A percentile compares a stretch with the other conserved stretches of the same genome.
Evolutionary conservation across 2,888 invertebrate species (phyloP).

Genomic region (Luffia ferchaultella): DNA sequence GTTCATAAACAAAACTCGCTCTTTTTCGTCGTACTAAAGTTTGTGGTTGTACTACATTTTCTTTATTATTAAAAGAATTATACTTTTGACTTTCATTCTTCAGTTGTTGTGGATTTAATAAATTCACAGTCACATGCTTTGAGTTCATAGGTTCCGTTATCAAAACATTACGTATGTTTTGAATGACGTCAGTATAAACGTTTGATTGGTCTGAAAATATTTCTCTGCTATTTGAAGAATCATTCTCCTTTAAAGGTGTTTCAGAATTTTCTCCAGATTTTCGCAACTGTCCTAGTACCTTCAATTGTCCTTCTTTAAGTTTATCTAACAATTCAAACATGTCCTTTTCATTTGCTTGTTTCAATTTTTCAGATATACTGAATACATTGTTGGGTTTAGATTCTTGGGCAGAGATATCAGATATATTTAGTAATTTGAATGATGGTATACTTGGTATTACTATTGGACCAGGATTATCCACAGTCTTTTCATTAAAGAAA

Average conservation of each 20-base stretch:
- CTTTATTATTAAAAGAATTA: slow-evolving; percentile 23
- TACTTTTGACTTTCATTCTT: slow-evolving; percentile 19
- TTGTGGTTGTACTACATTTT: slow-evolving; percentile 23
- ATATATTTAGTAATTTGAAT: slow-evolving; percentile 20
- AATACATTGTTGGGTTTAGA: slow-evolving; percentile 12
- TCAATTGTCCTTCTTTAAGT: slow-evolving; percentile 20
- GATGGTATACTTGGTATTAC: slow-evolving; percentile 23
- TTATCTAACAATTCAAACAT: slow-evolving; percentile 25
- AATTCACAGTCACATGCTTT: slow-evolving; percentile 3
- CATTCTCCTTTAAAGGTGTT: slow-evolving; percentile 6
- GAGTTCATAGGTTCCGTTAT: slow-evolving; percentile 4
- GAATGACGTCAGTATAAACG: slow-evolving; percentile 53
- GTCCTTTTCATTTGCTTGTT: slow-evolving; percentile 17
- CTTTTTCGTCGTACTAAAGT: slow-evolving; percentile 30
- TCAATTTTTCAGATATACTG: slow-evolving; percentile 12
- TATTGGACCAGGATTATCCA: slow-evolving; percentile 53
- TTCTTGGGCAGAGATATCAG: slow-evolving; percentile 11
- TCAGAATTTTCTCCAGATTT: slow-evolving; percentile 17
- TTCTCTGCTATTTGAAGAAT: slow-evolving; percentile 12
- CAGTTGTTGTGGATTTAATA: slow-evolving; percentile 8
- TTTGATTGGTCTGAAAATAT: slow-evolving; percentile 25
- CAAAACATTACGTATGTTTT: slow-evolving; percentile 36
- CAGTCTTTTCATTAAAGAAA: slow-evolving; percentile 68
- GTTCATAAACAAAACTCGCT: slow-evolving; percentile 48
- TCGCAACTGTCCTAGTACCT: slow-evolving; percentile 16